Evolutionary conservation across 2,888 invertebrate genomes (phyloP).

Genomic region (Hoplodrina blanda): DNA sequence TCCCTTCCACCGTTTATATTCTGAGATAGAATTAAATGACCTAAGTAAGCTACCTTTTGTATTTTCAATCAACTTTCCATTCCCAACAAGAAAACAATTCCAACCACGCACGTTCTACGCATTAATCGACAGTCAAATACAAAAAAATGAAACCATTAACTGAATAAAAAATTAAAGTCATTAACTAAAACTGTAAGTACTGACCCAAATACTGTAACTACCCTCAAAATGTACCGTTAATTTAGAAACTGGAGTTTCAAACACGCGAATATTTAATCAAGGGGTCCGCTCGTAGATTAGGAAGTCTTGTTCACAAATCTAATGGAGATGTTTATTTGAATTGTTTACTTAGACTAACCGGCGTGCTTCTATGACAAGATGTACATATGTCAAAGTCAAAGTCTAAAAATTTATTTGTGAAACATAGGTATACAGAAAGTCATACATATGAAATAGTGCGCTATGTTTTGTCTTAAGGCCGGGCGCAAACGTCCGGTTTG

Average conservation of each 20-base stretch:
- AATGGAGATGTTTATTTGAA: slow-evolving; percentile 1
- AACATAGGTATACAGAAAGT: too few species aligned
- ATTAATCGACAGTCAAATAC: slow-evolving; percentile 36
- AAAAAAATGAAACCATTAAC: slow-evolving; percentile 40
- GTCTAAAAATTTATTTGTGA: too few species aligned
- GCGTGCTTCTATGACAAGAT: too few species aligned
- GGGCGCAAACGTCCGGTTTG: too few species aligned
- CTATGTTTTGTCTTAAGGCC: too few species aligned
- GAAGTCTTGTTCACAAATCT: slow-evolving; percentile 30
- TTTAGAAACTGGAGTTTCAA: slow-evolving; percentile 46
- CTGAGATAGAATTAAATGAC: too few species aligned
- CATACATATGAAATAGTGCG: too few species aligned
- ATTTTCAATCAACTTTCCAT: neutral
- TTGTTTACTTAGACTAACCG: neutral
- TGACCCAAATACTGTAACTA: slow-evolving; percentile 54
- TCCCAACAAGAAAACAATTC: slow-evolving; percentile 3
- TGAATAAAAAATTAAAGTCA: slow-evolving; percentile 39
- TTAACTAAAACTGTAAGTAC: slow-evolving; percentile 44
- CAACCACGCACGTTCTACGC: slow-evolving; percentile 4
- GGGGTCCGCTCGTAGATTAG: slow-evolving; percentile 32
- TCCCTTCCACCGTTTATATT: too few species aligned
- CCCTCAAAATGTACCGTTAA: slow-evolving; percentile 41
- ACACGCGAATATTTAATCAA: slow-evolving; percentile 80
- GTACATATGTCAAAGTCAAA: too few species aligned
- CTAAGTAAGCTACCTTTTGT: too few species aligned